Evolutionary conservation across 1,140 invertebrate genomes (phyloP), one percentile per base, ranked within the genome.

Genomic region (Chlorops oryzae): DNA sequence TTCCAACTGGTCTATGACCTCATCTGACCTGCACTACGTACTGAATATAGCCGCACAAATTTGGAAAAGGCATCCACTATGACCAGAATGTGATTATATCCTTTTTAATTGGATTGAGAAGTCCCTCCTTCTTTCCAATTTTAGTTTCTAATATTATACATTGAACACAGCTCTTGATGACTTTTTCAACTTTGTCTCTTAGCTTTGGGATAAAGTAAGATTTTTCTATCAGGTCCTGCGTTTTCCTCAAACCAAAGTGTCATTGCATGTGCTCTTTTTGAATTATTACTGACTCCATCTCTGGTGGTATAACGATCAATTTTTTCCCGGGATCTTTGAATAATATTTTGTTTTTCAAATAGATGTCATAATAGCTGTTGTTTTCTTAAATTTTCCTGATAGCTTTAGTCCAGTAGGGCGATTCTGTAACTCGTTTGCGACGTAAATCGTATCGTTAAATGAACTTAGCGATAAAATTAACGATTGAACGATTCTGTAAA

Each of bases 131-230:
- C 51, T 72, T 75, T 4, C 73, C 73, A 42, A 44, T 28, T 18
- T 68, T 70, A 22, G 45, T 48, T 5, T 39, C 22, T 18, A 37
- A 20, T 5, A 70, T 41, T 39, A 73, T 55, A 27, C 72, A 72
- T 12, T 43, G 25, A 3, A 72, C 42, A 47, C 72, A 73, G 22
- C 58, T 65, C 0, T 43, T 13, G 5, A 74, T 56, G 2, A 63
- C 21, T 25, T 58, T 53, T 50, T 60, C 51, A 3, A 72, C 58
- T 45, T 67, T 72, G 7, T 53, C 41, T n/a, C 41, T 28, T 41
- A 74, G 10, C 3, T 72, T 63, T 3, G 61, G 44, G 28, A 75
- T 65, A 39, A 54, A 74, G 56, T 62, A 75, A 12, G 75, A 62
- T 56, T 61, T 54, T 73, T 76, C 20, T 32, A 54, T 2, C 59